These are phyloP conservation scores for Athene noctua DNA, from an alignment of 2,113 vertebrate genomes.

Conservation along the genomic window DNA sequence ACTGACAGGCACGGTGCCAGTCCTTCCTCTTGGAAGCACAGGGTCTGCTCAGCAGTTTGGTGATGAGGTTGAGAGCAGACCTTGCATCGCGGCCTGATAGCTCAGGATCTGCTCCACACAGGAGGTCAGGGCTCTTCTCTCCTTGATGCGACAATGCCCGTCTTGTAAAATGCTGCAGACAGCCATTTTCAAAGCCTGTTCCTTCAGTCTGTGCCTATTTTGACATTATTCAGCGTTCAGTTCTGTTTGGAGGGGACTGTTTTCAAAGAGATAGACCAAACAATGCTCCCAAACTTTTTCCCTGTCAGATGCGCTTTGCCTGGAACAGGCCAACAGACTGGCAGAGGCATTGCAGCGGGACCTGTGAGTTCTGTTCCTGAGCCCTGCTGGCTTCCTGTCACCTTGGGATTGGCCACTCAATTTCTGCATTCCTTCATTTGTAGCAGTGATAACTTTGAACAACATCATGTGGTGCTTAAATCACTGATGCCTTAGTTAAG, in stretches of 20 bases:
- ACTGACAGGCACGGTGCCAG: accelerated
- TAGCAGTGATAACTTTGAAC: neutral
- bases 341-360: neutral
- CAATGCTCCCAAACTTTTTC: neutral
- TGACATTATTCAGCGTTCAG: neutral
- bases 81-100: neutral
- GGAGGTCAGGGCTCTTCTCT: neutral
- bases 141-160: accelerated
- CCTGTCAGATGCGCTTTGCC: neutral
- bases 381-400: neutral
- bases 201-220: neutral
- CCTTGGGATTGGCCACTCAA: neutral
- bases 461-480: neutral
- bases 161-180: neutral
- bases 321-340: neutral
- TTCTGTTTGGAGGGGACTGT: neutral
- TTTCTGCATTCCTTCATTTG: neutral
- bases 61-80: neutral
- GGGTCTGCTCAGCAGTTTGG: neutral
- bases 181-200: neutral
- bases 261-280: neutral
- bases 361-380: neutral
- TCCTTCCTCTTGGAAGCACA: accelerated
- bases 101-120: accelerated
- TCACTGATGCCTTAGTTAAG: neutral